A percentile compares a stretch with the other conserved stretches of the same genome.
These are phyloP conservation scores for Equus przewalskii DNA, from an alignment of 2,113 vertebrate genomes.

Conservation along the genomic window DNA sequence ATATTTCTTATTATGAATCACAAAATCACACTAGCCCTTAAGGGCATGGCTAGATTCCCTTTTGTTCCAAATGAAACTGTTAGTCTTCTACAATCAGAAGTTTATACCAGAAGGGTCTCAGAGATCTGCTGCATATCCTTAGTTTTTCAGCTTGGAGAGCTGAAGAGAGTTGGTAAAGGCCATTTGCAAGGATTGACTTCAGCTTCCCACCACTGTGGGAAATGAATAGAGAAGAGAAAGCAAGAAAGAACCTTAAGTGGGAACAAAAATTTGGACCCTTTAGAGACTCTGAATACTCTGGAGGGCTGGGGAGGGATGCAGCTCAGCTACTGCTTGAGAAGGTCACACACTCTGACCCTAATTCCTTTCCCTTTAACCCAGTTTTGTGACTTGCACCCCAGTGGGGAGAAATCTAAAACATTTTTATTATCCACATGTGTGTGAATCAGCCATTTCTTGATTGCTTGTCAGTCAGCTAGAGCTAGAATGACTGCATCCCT, in stretches of 20 bases:
- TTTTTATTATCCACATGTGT: background rate
- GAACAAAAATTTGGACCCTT: background rate
- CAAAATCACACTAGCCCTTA: background rate
- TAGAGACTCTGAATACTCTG: background rate
- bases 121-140: background rate
- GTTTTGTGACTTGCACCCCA: background rate
- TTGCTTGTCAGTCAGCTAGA: background rate
- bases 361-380: background rate
- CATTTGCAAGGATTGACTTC: background rate
- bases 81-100: background rate
- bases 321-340: background rate
- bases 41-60: background rate
- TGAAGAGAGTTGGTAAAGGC: background rate
- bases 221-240: background rate
- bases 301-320: background rate
- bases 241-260: background rate
- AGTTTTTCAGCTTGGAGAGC: background rate
- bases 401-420: background rate
- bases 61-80: background rate
- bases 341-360: background rate
- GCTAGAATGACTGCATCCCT: background rate
- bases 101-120: background rate
- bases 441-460: constrained; percentile 3
- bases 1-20: background rate
- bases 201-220: background rate